Evolutionary conservation across 2,113 vertebrate species (phyloP).

Genomic region (Junco hyemalis): DNA sequence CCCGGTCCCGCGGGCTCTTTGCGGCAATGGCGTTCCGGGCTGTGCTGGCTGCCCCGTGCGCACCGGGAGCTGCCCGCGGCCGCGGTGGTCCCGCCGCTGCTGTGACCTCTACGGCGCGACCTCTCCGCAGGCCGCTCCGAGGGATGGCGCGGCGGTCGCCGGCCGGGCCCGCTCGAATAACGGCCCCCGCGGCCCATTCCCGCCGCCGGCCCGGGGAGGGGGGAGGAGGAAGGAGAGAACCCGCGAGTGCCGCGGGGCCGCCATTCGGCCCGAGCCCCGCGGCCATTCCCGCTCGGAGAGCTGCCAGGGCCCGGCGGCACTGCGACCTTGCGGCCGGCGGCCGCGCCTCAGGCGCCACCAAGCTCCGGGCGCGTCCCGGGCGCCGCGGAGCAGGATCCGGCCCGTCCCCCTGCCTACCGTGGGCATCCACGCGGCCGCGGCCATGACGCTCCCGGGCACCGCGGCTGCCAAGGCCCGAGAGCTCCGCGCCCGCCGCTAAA

Average conservation of each 20-base stretch:
- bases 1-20: accelerated
- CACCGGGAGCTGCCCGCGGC: background rate
- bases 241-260: background rate
- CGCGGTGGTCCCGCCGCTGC: background rate
- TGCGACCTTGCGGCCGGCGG: background rate
- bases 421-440: background rate
- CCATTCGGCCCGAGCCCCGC: background rate
- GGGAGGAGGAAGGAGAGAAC: background rate
- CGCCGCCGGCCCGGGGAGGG: background rate
- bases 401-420: background rate
- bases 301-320: background rate
- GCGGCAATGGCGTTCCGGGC: background rate
- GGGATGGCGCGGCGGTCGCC: background rate
- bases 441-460: background rate
- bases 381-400: too few relatives aligned
- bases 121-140: background rate
- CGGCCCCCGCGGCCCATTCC: background rate
- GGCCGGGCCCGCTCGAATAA: background rate
- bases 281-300: background rate
- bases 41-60: accelerated
- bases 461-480: background rate
- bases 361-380: background rate
- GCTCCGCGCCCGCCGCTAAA: background rate
- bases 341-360: background rate
- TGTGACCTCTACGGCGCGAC: background rate